Base-by-base conservation (phyloP, 2,888 invertebrate genomes). In the Drosophila austrosaltans region DNA sequence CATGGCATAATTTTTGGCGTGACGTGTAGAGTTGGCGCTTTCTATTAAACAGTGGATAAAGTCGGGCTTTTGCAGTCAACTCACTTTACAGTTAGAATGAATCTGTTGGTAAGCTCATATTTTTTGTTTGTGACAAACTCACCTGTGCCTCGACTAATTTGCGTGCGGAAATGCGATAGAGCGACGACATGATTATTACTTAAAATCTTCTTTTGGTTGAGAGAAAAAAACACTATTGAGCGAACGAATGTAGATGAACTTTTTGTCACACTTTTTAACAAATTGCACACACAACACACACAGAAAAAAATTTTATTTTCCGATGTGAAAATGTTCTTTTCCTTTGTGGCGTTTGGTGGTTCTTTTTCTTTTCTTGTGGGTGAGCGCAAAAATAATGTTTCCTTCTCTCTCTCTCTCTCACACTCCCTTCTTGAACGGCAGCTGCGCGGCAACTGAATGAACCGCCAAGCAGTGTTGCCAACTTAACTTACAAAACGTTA, bases 141-240 rank as follows among this genome's bases (percentile, higher is more conserved):
- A 95, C 95, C 94, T 95, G 95, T 91, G 94, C 93, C 91, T 95
- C 95, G 81, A 93, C 92, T 89, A 95, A 91, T 93, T 93, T 94
- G 79, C 93, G 93, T 83, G 94, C 93, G 82, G 95, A 93, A 92
- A 95, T 94, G 93, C 95, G 94, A 93, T 94, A 94, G 90, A 95
- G 92, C 92, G 95, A 94, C 95, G 95, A 94, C 95, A 95, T 95
- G 78, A 76, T 89, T 89, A 77, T 53, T 66, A 63, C 62, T 53
- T 64, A 42, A 69, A 66, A 67, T 74, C 74, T 54, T 61, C 69
- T 69, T 62, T 61, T 53, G 39, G 36, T 20, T 57, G 53, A 62
- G 62, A 53, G 62, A 62, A 36, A 53, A 32, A 62, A 36, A 62
- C 32, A 62, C 48, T n/a, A 40, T 59, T 16, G 12, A 10, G 25